Conservation (phyloP, 2,888 invertebrate genomes). For the Muschampia plurimacula region DNA sequence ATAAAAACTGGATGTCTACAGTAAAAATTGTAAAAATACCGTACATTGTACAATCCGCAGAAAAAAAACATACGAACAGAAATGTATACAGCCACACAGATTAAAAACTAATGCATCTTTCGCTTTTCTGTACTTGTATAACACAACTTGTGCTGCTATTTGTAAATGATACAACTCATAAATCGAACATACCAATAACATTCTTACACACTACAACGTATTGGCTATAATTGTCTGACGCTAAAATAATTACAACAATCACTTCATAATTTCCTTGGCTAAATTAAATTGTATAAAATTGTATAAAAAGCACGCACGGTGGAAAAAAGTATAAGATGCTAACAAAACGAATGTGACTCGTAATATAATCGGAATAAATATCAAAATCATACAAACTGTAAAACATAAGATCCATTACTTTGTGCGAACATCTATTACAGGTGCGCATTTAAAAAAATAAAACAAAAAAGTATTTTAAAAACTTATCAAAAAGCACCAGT, state of each 20-base stretch:
- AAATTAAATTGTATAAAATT: constrained; percentile 15
- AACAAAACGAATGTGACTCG: neutral
- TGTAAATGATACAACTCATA: constrained; percentile 12
- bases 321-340: neutral
- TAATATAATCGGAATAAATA: neutral
- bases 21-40: constrained; percentile 79
- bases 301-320: constrained; percentile 16
- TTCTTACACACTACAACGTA: constrained; percentile 10
- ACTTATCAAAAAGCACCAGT: constrained; percentile 34
- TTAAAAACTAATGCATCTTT: constrained; percentile 24
- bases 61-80: constrained; percentile 20
- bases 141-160: constrained; percentile 28
- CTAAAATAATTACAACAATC: constrained; percentile 18
- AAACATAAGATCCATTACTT: constrained; percentile 6
- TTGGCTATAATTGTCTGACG: neutral
- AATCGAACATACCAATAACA: neutral
- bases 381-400: neutral
- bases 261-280: constrained; percentile 20
- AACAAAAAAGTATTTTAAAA: constrained; percentile 17
- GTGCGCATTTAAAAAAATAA: constrained; percentile 21
- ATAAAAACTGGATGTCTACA: constrained; percentile 79
- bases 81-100: constrained; percentile 27
- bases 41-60: constrained; percentile 63
- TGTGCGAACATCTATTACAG: constrained; percentile 6
- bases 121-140: constrained; percentile 28